Conservation (phyloP, 2,888 invertebrate genomes). For the Dromius quadrimaculatus region DNA sequence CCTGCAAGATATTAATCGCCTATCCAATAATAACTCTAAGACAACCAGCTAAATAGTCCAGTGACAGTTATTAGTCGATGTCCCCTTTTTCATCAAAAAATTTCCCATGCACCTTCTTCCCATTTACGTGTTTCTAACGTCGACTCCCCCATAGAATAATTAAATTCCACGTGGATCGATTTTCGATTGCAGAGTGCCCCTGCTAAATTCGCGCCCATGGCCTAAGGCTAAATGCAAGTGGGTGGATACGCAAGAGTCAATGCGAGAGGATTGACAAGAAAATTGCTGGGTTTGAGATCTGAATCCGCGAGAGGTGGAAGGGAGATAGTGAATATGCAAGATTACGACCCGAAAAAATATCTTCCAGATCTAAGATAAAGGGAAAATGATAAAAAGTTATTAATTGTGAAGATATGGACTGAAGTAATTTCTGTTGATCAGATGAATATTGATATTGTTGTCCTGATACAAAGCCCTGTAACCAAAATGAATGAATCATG, state of each 20-base stretch:
- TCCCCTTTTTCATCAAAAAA: slow-evolving; percentile 35
- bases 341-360: neutral
- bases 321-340: neutral
- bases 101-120: slow-evolving; percentile 20
- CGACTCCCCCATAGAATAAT: slow-evolving; percentile 31
- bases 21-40: too few species aligned
- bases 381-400: too few species aligned
- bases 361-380: too few species aligned
- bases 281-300: slow-evolving; percentile 18
- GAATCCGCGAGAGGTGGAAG: neutral
- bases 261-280: slow-evolving; percentile 11
- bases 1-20: too few species aligned
- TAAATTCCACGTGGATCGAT: slow-evolving; percentile 37
- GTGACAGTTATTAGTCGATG: slow-evolving; percentile 27
- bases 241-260: slow-evolving; percentile 4
- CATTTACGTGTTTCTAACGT: slow-evolving; percentile 29
- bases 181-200: slow-evolving; percentile 24
- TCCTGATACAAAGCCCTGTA: too few species aligned
- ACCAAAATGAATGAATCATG: too few species aligned
- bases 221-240: slow-evolving; percentile 11
- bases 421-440: too few species aligned
- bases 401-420: too few species aligned
- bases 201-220: slow-evolving; percentile 13
- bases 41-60: slow-evolving; percentile 8
- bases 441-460: too few species aligned